Evolutionary conservation across 2,888 invertebrate genomes (phyloP).

Genomic region (Harmothoe impar): DNA sequence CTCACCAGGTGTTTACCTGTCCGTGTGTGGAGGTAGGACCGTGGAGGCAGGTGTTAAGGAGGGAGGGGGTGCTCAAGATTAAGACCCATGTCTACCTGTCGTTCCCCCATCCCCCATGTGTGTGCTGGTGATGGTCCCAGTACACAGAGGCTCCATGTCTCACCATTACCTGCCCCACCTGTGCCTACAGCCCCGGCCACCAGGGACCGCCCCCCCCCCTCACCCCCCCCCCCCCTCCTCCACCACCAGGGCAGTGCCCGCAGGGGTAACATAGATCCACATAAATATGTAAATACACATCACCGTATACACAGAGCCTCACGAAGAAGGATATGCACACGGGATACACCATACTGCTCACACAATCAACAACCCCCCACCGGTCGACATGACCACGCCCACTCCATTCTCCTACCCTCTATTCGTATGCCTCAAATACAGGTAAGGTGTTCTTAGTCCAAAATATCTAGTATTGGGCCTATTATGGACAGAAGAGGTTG

Average conservation of each 20-base stretch:
- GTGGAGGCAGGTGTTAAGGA: too few species aligned
- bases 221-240: not conserved
- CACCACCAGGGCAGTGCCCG: not conserved
- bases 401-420: too few species aligned
- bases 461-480: too few species aligned
- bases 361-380: not conserved
- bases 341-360: not conserved
- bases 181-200: not conserved
- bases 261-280: not conserved
- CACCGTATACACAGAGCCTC: not conserved
- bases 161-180: not conserved
- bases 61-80: not conserved
- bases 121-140: not conserved
- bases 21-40: not conserved
- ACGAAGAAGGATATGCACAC: not conserved
- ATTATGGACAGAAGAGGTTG: too few species aligned
- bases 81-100: too few species aligned
- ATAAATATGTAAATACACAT: not conserved
- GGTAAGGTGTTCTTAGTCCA: too few species aligned
- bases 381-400: not conserved
- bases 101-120: too few species aligned
- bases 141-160: not conserved
- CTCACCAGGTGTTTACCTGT: conserved; percentile 6
- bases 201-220: not conserved
- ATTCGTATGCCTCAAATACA: too few species aligned